Percentiles rank a stretch among this genome's conserved stretches.
phyloP scores from a whole-genome alignment of 2,113 vertebrate species.

The Leucoraja erinaceus region DNA sequence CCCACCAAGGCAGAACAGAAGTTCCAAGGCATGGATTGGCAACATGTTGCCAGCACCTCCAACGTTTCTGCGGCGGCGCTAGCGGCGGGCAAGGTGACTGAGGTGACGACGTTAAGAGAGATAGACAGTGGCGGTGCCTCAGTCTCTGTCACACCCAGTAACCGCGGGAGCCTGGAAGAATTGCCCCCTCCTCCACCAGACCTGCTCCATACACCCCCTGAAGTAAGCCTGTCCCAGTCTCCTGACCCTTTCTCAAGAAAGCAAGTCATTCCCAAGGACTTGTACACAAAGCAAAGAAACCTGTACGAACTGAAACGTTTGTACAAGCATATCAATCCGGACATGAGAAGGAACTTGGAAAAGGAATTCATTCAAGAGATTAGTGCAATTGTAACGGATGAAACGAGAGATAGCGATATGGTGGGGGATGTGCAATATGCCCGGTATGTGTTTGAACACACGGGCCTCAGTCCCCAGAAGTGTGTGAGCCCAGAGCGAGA shows the following conservation, averaged over 20 bases:
- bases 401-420: conserved; percentile 46
- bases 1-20: conserved; percentile 64
- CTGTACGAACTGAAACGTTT: conserved; percentile 69
- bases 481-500: conserved; percentile 63
- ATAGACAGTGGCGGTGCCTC: conserved; percentile 43
- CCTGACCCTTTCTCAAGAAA: conserved; percentile 56
- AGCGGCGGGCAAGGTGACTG: conserved; percentile 48
- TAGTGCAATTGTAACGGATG: conserved; percentile 56
- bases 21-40: conserved; percentile 63
- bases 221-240: conserved; percentile 56
- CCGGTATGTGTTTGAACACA: conserved; percentile 63
- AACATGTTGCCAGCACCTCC: conserved; percentile 51
- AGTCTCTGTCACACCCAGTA: conserved; percentile 44
- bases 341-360: conserved; percentile 72
- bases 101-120: conserved; percentile 47
- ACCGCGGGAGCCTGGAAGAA: conserved; percentile 60
- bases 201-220: conserved; percentile 58
- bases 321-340: conserved; percentile 73
- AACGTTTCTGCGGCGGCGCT: conserved; percentile 48
- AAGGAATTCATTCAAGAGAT: conserved; percentile 63
- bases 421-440: conserved; percentile 62
- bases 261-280: conserved; percentile 54
- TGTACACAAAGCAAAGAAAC: conserved; percentile 67
- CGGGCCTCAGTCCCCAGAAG: conserved; percentile 51
- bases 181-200: conserved; percentile 63